phyloP scores from a whole-genome alignment of 2,113 vertebrate species.

The Arvicanthis niloticus region DNA sequence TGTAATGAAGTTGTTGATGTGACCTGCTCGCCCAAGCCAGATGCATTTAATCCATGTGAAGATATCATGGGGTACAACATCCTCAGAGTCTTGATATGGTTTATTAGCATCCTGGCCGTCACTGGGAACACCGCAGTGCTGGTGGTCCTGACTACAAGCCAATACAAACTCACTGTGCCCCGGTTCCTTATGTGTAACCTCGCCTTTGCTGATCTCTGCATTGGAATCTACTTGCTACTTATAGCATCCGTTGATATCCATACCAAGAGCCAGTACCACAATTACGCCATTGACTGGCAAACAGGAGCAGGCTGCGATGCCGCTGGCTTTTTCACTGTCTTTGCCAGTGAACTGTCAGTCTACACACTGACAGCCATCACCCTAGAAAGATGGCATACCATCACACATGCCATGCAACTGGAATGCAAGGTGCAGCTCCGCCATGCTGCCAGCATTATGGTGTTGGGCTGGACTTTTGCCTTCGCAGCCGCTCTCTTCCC shows the following conservation, averaged over 20 bases:
- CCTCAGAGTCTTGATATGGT: slow-evolving; percentile 95
- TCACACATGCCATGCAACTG: slow-evolving; percentile 95
- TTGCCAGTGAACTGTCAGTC: slow-evolving; percentile 96
- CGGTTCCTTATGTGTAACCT: slow-evolving; percentile 99
- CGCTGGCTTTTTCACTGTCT: slow-evolving; percentile 96
- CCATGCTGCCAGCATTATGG: slow-evolving; percentile 93
- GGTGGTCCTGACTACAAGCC: slow-evolving; percentile 92
- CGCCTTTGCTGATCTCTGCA: slow-evolving; percentile 97
- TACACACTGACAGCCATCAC: slow-evolving; percentile 96
- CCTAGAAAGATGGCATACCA: slow-evolving; percentile 97
- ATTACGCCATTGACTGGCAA: slow-evolving; percentile 97
- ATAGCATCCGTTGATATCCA: slow-evolving; percentile 94
- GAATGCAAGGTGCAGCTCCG: slow-evolving; percentile 92
- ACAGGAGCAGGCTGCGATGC: slow-evolving; percentile 92
- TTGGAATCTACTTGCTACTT: slow-evolving; percentile 95
- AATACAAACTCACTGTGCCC: slow-evolving; percentile 95
- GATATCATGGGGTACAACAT: slow-evolving; percentile 94
- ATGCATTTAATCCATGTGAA: slow-evolving; percentile 97
- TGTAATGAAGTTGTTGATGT: slow-evolving; percentile 89
- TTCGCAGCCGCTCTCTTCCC: slow-evolving; percentile 92
- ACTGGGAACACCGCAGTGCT: slow-evolving; percentile 93
- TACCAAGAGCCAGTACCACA: slow-evolving; percentile 94
- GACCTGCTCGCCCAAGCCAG: slow-evolving; percentile 91
- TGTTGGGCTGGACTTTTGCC: slow-evolving; percentile 94
- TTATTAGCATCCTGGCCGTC: slow-evolving; percentile 94